Conservation (phyloP, 2,797 vertebrate genomes). For the Allobates femoralis region DNA sequence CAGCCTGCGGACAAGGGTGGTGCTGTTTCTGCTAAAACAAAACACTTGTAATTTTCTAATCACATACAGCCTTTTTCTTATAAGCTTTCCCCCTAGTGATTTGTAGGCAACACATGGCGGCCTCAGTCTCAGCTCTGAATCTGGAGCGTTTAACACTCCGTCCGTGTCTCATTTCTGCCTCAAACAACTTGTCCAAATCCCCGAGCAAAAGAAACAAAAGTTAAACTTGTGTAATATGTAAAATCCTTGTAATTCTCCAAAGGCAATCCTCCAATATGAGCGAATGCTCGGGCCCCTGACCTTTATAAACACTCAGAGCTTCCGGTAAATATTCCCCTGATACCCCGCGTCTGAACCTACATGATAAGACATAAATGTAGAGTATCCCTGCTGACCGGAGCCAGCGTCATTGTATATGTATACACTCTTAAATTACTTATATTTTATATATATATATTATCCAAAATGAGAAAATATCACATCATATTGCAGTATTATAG, state of each 20-base stretch:
- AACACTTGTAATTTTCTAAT: background rate
- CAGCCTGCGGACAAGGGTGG: no score
- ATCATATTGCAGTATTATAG: conserved; percentile 17
- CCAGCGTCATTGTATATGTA: background rate
- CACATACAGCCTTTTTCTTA: background rate
- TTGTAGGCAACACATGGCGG: background rate
- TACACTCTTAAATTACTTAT: background rate
- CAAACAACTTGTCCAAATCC: background rate
- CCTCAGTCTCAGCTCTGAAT: background rate
- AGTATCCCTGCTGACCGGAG: background rate
- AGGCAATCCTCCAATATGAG: background rate
- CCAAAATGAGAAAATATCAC: conserved; percentile 21
- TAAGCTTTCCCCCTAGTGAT: background rate
- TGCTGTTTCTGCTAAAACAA: background rate
- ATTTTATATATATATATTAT: background rate
- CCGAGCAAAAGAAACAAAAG: background rate
- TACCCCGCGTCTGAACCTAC: background rate
- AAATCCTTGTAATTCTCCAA: background rate
- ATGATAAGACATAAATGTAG: background rate
- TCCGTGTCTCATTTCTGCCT: background rate
- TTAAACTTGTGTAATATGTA: background rate
- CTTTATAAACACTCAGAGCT: background rate
- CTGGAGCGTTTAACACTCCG: background rate
- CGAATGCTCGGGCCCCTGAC: background rate
- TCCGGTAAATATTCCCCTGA: conserved; percentile 11